Conservation (phyloP, 2,888 invertebrate genomes). For the Pteria penguin region DNA sequence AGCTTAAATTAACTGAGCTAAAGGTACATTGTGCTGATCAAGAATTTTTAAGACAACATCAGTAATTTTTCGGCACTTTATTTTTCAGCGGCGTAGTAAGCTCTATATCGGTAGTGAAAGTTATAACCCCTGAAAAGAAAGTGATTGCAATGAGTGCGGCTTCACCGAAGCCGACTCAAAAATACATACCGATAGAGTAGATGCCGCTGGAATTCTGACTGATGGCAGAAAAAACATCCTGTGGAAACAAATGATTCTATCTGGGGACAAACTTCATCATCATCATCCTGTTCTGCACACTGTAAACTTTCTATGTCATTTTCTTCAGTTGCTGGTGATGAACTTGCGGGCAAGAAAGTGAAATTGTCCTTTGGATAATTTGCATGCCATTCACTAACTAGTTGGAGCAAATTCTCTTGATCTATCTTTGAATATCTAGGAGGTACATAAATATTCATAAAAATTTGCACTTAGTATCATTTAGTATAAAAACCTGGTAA, state of each 20-base stretch:
- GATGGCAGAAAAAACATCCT: conserved; percentile 7
- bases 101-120: too few species aligned
- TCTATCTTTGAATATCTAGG: conserved; percentile 12
- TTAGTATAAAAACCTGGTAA: too few species aligned
- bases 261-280: conserved; percentile 15
- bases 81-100: too few species aligned
- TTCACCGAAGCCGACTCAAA: too few species aligned
- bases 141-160: not conserved
- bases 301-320: not conserved
- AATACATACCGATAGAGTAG: not conserved
- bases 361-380: conserved; percentile 16
- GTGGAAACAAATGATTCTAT: not conserved
- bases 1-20: too few species aligned
- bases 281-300: conserved; percentile 10
- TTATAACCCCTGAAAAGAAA: too few species aligned
- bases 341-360: not conserved
- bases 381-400: conserved; percentile 6
- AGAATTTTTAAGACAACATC: too few species aligned
- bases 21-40: too few species aligned
- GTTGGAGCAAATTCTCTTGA: conserved; percentile 5
- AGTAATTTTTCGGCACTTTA: too few species aligned
- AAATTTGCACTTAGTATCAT: too few species aligned
- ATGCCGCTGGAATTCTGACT: conserved; percentile 10
- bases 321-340: not conserved
- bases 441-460: too few species aligned